Conservation (phyloP, 2,888 invertebrate species). For the Dysmachus trigonus region DNA sequence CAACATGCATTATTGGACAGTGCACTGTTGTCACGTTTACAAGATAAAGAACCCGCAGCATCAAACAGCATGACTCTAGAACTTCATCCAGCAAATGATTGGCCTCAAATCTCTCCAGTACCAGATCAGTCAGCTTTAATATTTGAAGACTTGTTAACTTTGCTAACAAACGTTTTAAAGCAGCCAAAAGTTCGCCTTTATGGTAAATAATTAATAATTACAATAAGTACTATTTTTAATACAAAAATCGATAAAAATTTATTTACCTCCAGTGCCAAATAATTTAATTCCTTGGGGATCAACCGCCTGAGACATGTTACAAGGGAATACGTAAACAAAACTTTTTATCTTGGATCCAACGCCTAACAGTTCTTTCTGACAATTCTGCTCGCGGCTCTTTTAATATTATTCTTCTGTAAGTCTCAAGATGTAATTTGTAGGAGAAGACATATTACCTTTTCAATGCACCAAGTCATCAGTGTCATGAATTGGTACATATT, state of each 20-base stretch:
- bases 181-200: slow-evolving; percentile 70
- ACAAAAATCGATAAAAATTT: background rate
- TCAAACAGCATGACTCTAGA: slow-evolving; percentile 71
- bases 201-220: background rate
- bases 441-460: slow-evolving; percentile 63
- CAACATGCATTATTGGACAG: slow-evolving; percentile 77
- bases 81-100: slow-evolving; percentile 77
- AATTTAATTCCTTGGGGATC: slow-evolving; percentile 72
- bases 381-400: slow-evolving; percentile 50
- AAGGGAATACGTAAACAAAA: slow-evolving; percentile 78
- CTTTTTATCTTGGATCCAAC: slow-evolving; percentile 70
- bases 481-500: slow-evolving; percentile 87
- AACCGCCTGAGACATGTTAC: slow-evolving; percentile 73
- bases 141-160: slow-evolving; percentile 72
- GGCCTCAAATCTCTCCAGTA: slow-evolving; percentile 77
- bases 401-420: background rate
- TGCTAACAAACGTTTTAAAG: slow-evolving; percentile 73
- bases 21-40: slow-evolving; percentile 77
- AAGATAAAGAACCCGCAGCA: slow-evolving; percentile 72
- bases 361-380: slow-evolving; percentile 59
- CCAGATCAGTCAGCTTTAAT: slow-evolving; percentile 77
- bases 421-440: background rate
- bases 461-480: slow-evolving; percentile 78
- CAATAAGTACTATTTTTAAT: too few species aligned
- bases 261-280: slow-evolving; percentile 78